Base-by-base conservation (phyloP, 2,113 vertebrate species). In the Antechinus flavipes region DNA sequence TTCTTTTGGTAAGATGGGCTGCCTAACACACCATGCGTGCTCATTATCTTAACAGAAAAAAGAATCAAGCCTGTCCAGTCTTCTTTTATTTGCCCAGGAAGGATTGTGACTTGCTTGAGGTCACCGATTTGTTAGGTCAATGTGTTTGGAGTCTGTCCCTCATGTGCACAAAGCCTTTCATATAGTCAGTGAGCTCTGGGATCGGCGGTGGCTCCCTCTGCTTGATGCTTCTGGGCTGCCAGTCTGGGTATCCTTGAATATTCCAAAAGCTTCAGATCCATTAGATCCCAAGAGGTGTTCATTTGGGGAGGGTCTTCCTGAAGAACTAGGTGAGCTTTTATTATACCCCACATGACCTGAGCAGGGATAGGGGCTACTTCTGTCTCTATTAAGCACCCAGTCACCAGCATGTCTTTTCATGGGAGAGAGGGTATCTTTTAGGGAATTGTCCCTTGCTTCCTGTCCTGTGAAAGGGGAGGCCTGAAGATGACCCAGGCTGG, bases 111-210 rank as follows among this genome's bases (percentile, higher is more conserved):
- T 54, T 90, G 35, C 52, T 19, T 26, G 92, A 84, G 54, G n/a
- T 42, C 90, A 50, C n/a, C 42, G 22, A 84, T 42, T 42, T 53
- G 61, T 4, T 53, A 14, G 52, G 5, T 7, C 19, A 76, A 24
- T 27, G 50, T 76, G 8, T 91, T 84, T 27, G 46, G 93, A 93
- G 52, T 94, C n/a, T 94, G 47, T 26, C 6, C 0, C 22, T 84
- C 90, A 16, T 90, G 10, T 90, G 35, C 47, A 49, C 8, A 50
- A 50, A 90, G 1, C 19, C 52, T 54, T 91, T 98, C 94, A 99
- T 55, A 99, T 98, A 2, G 99, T 99, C 96, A 99, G 95, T 42
- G 99, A 97, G 27, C 99, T 99, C 97, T 99, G 92, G 46, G 99
- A 99, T 90, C 98, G 97, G 30, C 92, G 97, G 61, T 99, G 99